These are phyloP conservation scores for Peromyscus polionotus DNA, from an alignment of 2,113 vertebrate genomes.

Conservation along the genomic window DNA sequence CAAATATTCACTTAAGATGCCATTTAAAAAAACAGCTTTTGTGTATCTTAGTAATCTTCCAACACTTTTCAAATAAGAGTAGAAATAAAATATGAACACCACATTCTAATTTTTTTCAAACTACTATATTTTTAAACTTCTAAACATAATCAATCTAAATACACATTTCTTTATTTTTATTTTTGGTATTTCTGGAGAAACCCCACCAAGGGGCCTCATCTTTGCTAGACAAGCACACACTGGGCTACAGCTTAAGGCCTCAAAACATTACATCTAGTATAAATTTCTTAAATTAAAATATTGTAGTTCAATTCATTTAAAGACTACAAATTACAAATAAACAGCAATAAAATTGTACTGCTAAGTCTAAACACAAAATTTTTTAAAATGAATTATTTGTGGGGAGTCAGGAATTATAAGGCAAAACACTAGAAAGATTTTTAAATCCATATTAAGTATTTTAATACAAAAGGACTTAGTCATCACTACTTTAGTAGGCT, in stretches of 20 bases:
- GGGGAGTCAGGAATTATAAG: neutral
- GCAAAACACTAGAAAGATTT: neutral
- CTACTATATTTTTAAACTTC: neutral
- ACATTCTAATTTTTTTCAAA: conserved; percentile 39
- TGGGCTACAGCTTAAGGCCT: neutral
- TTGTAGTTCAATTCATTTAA: conserved; percentile 10
- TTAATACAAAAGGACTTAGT: neutral
- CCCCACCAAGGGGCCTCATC: neutral
- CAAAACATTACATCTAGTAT: neutral
- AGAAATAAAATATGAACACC: neutral
- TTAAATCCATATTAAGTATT: neutral
- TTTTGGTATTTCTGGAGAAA: neutral
- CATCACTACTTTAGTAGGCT: neutral
- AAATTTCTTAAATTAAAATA: conserved; percentile 31
- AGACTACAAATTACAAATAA: conserved; percentile 14
- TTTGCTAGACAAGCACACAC: neutral
- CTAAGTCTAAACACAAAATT: conserved; percentile 47
- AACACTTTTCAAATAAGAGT: neutral
- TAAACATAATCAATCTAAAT: conserved; percentile 9
- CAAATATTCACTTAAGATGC: conserved; percentile 13
- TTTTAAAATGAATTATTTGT: neutral
- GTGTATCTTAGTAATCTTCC: neutral
- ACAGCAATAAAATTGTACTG: neutral
- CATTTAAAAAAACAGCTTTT: conserved; percentile 18
- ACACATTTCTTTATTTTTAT: neutral